Evolutionary conservation across 2,113 vertebrate genomes (phyloP).

Genomic region (Neolamprologus modestus): DNA sequence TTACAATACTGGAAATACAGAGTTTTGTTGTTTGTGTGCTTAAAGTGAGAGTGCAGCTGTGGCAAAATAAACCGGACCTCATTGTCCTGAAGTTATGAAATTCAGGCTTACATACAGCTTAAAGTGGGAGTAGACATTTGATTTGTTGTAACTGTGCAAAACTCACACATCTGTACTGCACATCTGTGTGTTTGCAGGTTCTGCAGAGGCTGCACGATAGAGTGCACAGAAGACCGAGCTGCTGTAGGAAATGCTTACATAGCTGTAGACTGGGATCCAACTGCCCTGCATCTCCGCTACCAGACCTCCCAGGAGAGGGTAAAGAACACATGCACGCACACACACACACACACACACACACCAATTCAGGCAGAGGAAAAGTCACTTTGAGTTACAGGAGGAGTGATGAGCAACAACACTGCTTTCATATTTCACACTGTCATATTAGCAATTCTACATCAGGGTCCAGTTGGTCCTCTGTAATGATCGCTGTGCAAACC

Average conservation of each 20-base stretch:
- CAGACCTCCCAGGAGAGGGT: slow-evolving; percentile 98
- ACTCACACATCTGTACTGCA: neutral
- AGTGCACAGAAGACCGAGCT: slow-evolving; percentile 86
- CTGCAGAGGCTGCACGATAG: slow-evolving; percentile 90
- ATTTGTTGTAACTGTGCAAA: neutral
- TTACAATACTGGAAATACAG: neutral
- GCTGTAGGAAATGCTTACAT: slow-evolving; percentile 89
- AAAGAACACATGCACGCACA: slow-evolving; percentile 7
- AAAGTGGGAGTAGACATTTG: neutral
- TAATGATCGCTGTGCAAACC: neutral
- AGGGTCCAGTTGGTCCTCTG: neutral
- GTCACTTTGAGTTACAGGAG: neutral
- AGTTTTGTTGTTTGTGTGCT: neutral
- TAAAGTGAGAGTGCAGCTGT: neutral
- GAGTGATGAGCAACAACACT: neutral
- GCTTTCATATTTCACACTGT: neutral
- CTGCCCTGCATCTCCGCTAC: slow-evolving; percentile 94
- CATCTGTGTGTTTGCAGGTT: slow-evolving; percentile 71
- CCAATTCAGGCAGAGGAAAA: neutral
- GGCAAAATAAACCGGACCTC: neutral
- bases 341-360: neutral
- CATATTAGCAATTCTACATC: neutral
- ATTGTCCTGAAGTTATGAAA: accelerated
- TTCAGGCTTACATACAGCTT: neutral
- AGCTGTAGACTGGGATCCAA: slow-evolving; percentile 99